Evolutionary conservation across 2,113 vertebrate species (phyloP), one percentile per base, ranked within the genome.

Genomic region (Procavia capensis): DNA sequence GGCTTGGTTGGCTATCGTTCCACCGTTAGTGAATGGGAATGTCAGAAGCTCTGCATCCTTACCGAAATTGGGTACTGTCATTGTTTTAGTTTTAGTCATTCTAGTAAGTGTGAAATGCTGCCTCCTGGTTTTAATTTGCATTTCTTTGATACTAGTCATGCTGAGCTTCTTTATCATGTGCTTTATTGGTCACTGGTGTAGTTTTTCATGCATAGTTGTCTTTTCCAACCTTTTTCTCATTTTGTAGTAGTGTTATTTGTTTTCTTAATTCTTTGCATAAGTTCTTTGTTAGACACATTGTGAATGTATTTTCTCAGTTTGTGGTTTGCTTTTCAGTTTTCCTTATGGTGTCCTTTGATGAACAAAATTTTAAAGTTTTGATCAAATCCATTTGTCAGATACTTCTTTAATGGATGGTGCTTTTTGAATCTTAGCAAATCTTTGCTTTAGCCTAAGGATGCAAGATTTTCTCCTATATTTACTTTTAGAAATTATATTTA

Each of bases 341-440:
- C 68, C 59, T 85, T 63, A 39, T 88, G 34, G 20, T 87, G 0
- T 96, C 36, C 89, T 78, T 92, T 84, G 64, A 84, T 70, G 57
- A 75, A 45, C n/a, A 87, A 34, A 79, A 27, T 9, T 66, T 50
- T 88, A 83, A 82, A 63, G 84, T 75, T 95, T 91, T 92, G 76
- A n/a, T 64, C 25, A 90, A 88, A 36, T 78, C 9, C 70, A 61
- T 8, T 59, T 80, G 34, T 70, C 45, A 74, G 9, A 4, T 19
- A 85, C 95, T 95, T 88, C 11, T 70, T 70, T 50, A 24, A 45
- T 78, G n/a, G 27, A 41, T 43, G 68, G 59, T 68, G 10, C 19
- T 83, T 95, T 64, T 81, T 85, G 34, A 87, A 11, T 95, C 36
- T 85, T 95, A 85, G 90, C 86, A 86, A 85, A 76, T 83, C 31